phyloP scores from a whole-genome alignment of 2,888 invertebrate genomes.

The Glomeris marginata region DNA sequence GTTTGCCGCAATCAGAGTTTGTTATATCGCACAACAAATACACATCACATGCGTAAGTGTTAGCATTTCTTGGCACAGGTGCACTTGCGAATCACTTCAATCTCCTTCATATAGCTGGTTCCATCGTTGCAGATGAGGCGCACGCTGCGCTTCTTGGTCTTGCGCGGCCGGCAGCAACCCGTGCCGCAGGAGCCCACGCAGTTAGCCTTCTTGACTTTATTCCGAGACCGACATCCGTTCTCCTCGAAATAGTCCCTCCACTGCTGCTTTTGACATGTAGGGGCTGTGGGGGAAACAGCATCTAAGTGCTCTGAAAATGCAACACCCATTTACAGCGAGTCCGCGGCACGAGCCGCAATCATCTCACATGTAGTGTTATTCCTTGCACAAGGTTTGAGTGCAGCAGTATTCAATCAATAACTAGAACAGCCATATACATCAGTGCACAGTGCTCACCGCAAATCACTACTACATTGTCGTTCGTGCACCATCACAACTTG shows the following conservation, averaged over 20 bases:
- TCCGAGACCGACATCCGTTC: slow-evolving; percentile 76
- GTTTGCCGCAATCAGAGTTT: too few relatives aligned
- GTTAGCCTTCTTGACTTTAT: slow-evolving; percentile 77
- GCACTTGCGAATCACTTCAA: slow-evolving; percentile 93
- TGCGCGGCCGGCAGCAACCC: slow-evolving; percentile 77
- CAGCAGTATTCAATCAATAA: too few relatives aligned
- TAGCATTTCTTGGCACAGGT: slow-evolving; percentile 79
- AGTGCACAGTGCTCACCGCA: too few relatives aligned
- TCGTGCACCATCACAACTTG: too few relatives aligned
- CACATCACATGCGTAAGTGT: background rate
- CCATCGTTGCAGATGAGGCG: slow-evolving; percentile 85
- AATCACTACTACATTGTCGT: too few relatives aligned
- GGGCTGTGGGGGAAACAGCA: slow-evolving; percentile 35
- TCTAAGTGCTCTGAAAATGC: too few relatives aligned
- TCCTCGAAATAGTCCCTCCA: slow-evolving; percentile 80
- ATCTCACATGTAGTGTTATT: too few relatives aligned
- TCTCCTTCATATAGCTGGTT: slow-evolving; percentile 83
- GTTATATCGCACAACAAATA: too few relatives aligned
- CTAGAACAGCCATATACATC: too few relatives aligned
- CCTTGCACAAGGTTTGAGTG: too few relatives aligned
- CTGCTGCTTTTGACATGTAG: slow-evolving; percentile 74
- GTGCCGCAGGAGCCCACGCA: slow-evolving; percentile 65
- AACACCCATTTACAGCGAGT: too few relatives aligned
- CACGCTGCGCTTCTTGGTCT: slow-evolving; percentile 86
- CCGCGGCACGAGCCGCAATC: too few relatives aligned